phyloP scores from a whole-genome alignment of 2,797 vertebrate genomes.

The Pachyuromys duprasi region DNA sequence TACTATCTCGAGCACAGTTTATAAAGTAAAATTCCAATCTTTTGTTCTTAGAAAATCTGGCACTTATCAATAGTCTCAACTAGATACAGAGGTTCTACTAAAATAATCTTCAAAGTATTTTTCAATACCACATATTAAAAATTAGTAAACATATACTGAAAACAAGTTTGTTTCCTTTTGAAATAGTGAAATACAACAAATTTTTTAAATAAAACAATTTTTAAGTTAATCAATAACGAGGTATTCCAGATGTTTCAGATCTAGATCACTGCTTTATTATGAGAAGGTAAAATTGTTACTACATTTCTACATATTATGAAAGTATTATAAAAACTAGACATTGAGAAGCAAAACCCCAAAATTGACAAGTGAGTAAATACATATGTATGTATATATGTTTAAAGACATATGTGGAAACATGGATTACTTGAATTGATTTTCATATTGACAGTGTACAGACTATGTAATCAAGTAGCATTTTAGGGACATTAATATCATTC shows the following conservation, averaged over 20 bases:
- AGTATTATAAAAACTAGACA: constrained; percentile 11
- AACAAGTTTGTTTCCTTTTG: constrained; percentile 29
- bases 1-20: constrained; percentile 15
- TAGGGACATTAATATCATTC: not conserved
- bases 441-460: not conserved
- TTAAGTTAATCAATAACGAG: constrained; percentile 61
- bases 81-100: constrained; percentile 24
- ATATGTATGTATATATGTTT: not conserved
- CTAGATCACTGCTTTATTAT: constrained; percentile 31
- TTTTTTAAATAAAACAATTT: constrained; percentile 56
- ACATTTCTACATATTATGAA: constrained; percentile 38
- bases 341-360: constrained; percentile 44
- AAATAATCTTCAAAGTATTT: constrained; percentile 56
- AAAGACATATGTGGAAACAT: not conserved
- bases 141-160: constrained; percentile 52
- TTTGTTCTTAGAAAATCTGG: constrained; percentile 37
- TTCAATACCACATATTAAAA: constrained; percentile 54
- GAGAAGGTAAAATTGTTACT: constrained; percentile 18
- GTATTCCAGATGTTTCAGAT: constrained; percentile 47
- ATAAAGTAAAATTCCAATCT: constrained; percentile 1
- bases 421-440: not conserved
- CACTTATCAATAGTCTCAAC: constrained; percentile 40
- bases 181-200: constrained; percentile 50
- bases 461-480: constrained; percentile 21
- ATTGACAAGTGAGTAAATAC: not conserved